Base-by-base conservation (phyloP, 2,888 invertebrate species). In the Pterobdella sp. region DNA sequence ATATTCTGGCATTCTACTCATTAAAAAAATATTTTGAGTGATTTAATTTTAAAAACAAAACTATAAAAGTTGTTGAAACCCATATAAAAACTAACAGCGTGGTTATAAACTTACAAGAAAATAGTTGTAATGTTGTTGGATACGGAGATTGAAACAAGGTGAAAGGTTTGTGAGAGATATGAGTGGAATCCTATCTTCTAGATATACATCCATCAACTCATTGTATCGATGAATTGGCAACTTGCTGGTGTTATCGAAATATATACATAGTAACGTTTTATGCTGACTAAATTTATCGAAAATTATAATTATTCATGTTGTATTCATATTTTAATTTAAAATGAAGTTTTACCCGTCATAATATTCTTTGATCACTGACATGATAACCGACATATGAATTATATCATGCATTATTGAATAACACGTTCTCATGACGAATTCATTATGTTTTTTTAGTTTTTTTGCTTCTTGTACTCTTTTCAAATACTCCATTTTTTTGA, bases 61-160 rank as follows among this genome's bases (percentile, higher is more conserved):
- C 7, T 7, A 42, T 42, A 42, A 42, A 42, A 14, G 49, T 14
- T 42, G 49, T 14, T 42, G 49, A 42, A 22, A 22, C 7, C 22
- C 10, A 42, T 42, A 42, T 42, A 22, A 42, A 14, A 14, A 42
- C 22, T 7, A 42, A 14, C 10, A 42, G 7, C 49, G 22, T 42
- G 10, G 22, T 42, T 42, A 42, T 42, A 14, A 42, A 42, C 22
- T 42, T 14, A 56, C 60, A 4, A 56, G 60, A 26, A 26, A 56
- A 26, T n/a, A 22, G 60, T 18, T 7, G 60, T 56, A 56, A 26
- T 56, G n/a, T 56, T 56, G 60, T 56, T 56, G 60, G 60, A 56
- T 56, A 26, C 60, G 60, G 60, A 56, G 60, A 26, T 56, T 56
- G n/a, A 56, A 56, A 26, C 14, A 56, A 26, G 60, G 60, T 26